These are phyloP conservation scores for Urechis unicinctus DNA, from an alignment of 2,888 invertebrate species.

Conservation along the genomic window DNA sequence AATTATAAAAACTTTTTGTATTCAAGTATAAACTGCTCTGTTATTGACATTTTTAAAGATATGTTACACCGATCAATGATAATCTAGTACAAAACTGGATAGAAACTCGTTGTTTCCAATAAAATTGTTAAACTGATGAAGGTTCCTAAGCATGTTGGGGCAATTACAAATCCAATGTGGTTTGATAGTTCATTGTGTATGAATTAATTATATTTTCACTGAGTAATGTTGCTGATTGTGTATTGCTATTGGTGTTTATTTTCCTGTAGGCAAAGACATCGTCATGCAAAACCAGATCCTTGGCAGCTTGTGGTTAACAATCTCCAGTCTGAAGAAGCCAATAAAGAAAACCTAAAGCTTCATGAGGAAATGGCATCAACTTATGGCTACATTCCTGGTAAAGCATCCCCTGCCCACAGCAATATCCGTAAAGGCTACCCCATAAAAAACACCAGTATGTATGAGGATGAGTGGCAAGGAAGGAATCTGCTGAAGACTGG, in stretches of 20 bases:
- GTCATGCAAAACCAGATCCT: conserved; percentile 18
- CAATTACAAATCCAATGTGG: background rate
- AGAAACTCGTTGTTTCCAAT: too few relatives aligned
- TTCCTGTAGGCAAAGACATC: too few relatives aligned
- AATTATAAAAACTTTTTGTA: conserved; percentile 1
- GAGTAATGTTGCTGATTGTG: too few relatives aligned
- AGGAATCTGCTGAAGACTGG: background rate
- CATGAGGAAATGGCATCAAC: background rate
- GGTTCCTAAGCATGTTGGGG: background rate
- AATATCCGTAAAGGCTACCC: background rate
- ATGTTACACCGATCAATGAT: too few relatives aligned
- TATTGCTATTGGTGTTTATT: too few relatives aligned
- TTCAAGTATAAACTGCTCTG: background rate
- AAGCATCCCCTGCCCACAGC: background rate
- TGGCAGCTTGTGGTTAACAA: conserved; percentile 21
- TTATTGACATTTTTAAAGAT: too few relatives aligned
- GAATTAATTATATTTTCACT: too few relatives aligned
- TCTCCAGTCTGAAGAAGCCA: conserved; percentile 8
- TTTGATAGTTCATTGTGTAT: too few relatives aligned
- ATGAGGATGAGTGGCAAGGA: background rate
- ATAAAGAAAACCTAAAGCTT: background rate
- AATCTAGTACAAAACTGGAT: too few relatives aligned
- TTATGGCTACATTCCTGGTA: background rate
- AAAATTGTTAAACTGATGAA: too few relatives aligned
- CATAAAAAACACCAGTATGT: background rate